Conservation (phyloP, 2,888 invertebrate genomes). For the Drosophila picticornis region DNA sequence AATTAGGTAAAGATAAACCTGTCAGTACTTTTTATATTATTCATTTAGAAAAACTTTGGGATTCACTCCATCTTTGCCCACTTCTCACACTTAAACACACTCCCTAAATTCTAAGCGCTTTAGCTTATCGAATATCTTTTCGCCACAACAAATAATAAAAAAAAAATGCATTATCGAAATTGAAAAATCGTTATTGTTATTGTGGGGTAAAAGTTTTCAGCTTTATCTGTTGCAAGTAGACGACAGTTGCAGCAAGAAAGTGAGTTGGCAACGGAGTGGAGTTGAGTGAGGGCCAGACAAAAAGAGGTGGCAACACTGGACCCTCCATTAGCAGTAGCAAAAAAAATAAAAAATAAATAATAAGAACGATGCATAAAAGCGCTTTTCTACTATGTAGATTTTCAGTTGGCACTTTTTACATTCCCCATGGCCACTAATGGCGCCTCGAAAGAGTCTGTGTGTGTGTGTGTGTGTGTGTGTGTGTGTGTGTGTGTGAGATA, state of each 20-base stretch:
- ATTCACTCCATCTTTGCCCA: not conserved
- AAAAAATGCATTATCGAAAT: conserved; percentile 76
- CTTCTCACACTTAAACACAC: not conserved
- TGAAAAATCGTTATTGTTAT: conserved; percentile 77
- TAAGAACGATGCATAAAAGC: conserved; percentile 51
- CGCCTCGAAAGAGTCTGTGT: conserved; percentile 44
- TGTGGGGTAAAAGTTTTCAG: conserved; percentile 70
- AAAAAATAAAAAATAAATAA: not conserved
- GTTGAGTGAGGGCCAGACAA: not conserved
- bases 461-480: conserved; percentile 27
- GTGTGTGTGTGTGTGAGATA: conserved; percentile 24
- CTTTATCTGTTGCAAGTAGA: conserved; percentile 55
- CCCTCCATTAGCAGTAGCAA: conserved; percentile 47
- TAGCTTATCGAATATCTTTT: conserved; percentile 32
- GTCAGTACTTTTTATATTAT: not conserved
- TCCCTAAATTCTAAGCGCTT: conserved; percentile 32
- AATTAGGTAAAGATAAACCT: not conserved
- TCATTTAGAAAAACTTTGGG: not conserved
- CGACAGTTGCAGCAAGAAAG: conserved; percentile 9
- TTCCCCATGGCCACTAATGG: not conserved
- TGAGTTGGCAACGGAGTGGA: not conserved
- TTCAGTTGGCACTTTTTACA: conserved; percentile 48
- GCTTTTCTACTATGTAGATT: conserved; percentile 67
- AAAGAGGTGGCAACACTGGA: conserved; percentile 23
- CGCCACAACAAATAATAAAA: conserved; percentile 40